Base-by-base conservation (phyloP, 92 coral and sea anemone species). In the Ricordea florida region DNA sequence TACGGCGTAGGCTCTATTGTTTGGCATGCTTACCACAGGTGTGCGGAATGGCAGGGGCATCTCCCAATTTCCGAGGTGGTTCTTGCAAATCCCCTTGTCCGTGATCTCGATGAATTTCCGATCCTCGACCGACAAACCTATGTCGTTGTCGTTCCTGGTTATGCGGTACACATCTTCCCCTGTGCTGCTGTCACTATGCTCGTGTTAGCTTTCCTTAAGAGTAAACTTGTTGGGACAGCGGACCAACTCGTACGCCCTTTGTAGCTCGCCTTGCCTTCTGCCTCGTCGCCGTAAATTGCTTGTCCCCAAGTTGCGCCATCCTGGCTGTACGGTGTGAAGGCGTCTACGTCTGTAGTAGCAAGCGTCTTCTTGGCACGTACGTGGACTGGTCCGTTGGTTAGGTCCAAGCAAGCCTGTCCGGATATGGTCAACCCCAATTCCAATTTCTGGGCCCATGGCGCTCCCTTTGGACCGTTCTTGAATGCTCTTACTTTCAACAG, bases 381-480 rank as follows among this genome's bases (percentile, higher is more conserved):
- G 35, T 84, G 85, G 13, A 69, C 66, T 0, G 76, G 61, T 31
- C 80, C 69, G 26, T 71, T 59, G 2, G 36, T 17, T 15, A 56
- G 85, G 17, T 82, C 64, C 2, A 82, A 49, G 33, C 88, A 83
- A 5, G 49, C 51, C 50, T 84, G 88, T 11, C 88, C 78, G 0
- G 57, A 42, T 22, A 83, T 24, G n/a, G 88, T 63, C 88, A 77
- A 65, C 8, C 78, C 88, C 4, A 83, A 45, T 8, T 16, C 26
- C n/a, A 74, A 17, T 49, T 64, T 82, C 32, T 73, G 87, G 25
- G 76, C 87, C 81, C 68, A 78, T 0, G 77, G 68, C n/a, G 66
- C 55, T 34, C 84, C 77, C 38, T 79, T 79, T 11, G 79, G 85
- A 3, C 81, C 69, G 36, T 82, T 73, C 69, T 73, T 74, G 44